Base-by-base conservation (phyloP, 2,797 vertebrate species). In the Smutsia gigantea region DNA sequence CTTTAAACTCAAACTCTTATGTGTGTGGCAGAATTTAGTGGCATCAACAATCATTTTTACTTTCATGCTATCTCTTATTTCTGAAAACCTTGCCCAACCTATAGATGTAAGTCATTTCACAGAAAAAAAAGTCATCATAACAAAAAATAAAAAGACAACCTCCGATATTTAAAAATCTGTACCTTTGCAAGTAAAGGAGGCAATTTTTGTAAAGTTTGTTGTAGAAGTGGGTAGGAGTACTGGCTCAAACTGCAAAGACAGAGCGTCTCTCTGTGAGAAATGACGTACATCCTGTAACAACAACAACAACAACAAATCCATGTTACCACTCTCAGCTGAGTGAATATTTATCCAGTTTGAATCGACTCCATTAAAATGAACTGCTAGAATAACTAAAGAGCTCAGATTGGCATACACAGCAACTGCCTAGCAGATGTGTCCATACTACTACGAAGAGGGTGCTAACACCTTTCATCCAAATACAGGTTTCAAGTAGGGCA, bases 131-230 rank as follows among this genome's bases (percentile, higher is more conserved):
- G 27, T 6, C 25, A 51, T 25, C 2, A 0, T 39, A 61, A 29
- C 18, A 7, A n/a, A 59, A 69, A 87, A 68, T 15, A 49, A 78
- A 49, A 87, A 57, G 57, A 68, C 8, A 19, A 27, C 1, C 25
- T 31, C 29, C 23, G 9, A 2, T 39, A 13, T 59, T 8, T 31
- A 39, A 0, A 12, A 97, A 84, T 51, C 29, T 34, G 57, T 98
- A 99, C 99, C 99, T 99, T 98, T 99, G 98, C 99, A 99, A 97
- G 98, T 98, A 95, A 99, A 97, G 37, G 99, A 99, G 79, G 99
- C 99, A 93, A 99, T 99, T 98, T 99, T 99, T 87, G 99, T 99
- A 91, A 99, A 99, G 98, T 99, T 99, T 93, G 98, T 99, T 64
- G 98, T 97, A 31, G 99, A 99, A 53, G 99, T 99, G 96, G 98